Evolutionary conservation across 2,797 vertebrate genomes (phyloP).

Genomic region (Bovichtus diacanthus): DNA sequence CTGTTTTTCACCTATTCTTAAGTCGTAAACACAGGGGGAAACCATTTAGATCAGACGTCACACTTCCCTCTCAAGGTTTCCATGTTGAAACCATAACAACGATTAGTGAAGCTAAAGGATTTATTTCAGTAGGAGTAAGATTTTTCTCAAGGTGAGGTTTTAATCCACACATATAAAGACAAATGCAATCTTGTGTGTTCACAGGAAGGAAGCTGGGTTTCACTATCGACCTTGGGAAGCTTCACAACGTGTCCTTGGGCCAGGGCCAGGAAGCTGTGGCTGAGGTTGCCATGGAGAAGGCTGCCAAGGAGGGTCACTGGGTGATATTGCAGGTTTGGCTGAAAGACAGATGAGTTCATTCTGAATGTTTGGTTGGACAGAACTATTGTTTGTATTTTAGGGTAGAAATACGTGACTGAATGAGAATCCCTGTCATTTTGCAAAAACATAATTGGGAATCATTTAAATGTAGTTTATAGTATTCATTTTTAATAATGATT

Average conservation of each 20-base stretch:
- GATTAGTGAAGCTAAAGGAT: background rate
- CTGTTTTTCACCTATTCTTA: too few species aligned
- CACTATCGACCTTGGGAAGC: conserved; percentile 90
- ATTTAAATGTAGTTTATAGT: background rate
- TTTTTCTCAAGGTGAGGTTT: background rate
- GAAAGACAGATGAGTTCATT: background rate
- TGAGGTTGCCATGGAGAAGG: conserved; percentile 88
- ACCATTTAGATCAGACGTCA: too few species aligned
- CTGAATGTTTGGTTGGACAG: background rate
- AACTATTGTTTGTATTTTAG: background rate
- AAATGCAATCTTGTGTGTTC: conserved; percentile 1
- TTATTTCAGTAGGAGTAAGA: background rate
- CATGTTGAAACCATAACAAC: too few species aligned
- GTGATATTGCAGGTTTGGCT: conserved; percentile 89
- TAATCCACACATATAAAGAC: background rate
- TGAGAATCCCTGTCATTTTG: background rate
- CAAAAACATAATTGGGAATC: background rate
- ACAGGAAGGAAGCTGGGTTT: conserved; percentile 88
- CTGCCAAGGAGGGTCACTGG: conserved; percentile 93
- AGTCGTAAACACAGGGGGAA: too few species aligned
- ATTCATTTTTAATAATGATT: background rate
- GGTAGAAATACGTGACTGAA: background rate
- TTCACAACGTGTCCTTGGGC: conserved; percentile 88
- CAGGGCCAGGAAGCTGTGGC: conserved; percentile 91
- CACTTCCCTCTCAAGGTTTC: too few species aligned